phyloP scores from a whole-genome alignment of 2,888 invertebrate genomes.

The Drosophila stalkeri region DNA sequence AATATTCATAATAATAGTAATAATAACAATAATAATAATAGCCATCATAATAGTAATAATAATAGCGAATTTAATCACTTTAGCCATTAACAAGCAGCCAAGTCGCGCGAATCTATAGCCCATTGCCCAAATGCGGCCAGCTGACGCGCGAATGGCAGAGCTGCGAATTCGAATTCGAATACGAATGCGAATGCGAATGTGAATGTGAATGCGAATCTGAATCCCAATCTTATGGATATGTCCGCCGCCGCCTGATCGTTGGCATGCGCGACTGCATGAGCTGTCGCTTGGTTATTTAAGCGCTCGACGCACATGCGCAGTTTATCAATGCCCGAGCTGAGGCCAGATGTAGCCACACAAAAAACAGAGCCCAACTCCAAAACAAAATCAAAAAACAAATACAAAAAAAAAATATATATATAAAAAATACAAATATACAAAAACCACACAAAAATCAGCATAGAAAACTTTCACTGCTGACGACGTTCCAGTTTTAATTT shows the following conservation, averaged over 20 bases:
- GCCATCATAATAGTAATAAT: slow-evolving; percentile 1
- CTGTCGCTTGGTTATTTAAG: slow-evolving; percentile 63
- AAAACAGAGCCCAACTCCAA: slow-evolving; percentile 1
- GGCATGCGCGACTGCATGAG: slow-evolving; percentile 69
- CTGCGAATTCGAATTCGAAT: slow-evolving; percentile 7
- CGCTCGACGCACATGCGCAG: slow-evolving; percentile 67
- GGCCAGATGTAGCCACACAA: slow-evolving; percentile 21
- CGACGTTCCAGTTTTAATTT: slow-evolving; percentile 49
- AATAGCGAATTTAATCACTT: slow-evolving; percentile 10
- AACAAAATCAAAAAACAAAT: background rate
- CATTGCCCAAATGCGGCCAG: slow-evolving; percentile 49
- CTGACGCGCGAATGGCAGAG: slow-evolving; percentile 47
- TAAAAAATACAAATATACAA: slow-evolving; percentile 1
- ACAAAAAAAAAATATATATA: background rate
- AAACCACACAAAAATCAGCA: slow-evolving; percentile 51
- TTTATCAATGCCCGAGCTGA: slow-evolving; percentile 51
- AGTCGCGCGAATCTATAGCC: slow-evolving; percentile 14
- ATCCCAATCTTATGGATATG: slow-evolving; percentile 43
- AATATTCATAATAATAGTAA: background rate
- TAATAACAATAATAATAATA: background rate
- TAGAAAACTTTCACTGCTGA: slow-evolving; percentile 73
- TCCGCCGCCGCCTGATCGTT: slow-evolving; percentile 35
- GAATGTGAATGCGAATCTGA: slow-evolving; percentile 11
- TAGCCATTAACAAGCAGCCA: slow-evolving; percentile 37
- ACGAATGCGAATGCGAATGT: background rate